phyloP scores from a whole-genome alignment of 1,140 invertebrate genomes.

The Diprion similis region DNA sequence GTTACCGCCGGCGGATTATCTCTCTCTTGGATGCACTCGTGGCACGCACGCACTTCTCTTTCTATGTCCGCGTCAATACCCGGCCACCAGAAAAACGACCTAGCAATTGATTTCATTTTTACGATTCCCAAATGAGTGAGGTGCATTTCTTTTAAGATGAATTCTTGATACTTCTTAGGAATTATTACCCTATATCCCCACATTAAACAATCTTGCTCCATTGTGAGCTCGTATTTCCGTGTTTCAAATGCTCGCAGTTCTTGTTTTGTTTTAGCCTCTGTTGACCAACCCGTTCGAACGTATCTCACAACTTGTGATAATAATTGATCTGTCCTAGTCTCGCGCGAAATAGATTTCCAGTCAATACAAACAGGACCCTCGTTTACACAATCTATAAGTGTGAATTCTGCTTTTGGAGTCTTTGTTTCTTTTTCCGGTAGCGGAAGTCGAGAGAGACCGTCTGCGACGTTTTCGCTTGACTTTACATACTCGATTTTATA shows the following conservation, averaged over 20 bases:
- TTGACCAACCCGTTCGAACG: background rate
- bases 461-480: background rate
- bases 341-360: conserved; percentile 16
- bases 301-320: background rate
- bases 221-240: background rate
- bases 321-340: background rate
- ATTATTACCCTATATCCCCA: too few relatives aligned
- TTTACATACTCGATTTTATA: conserved; percentile 11
- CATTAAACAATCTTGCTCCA: too few relatives aligned
- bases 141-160: too few relatives aligned
- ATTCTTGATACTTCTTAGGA: too few relatives aligned
- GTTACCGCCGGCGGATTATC: conserved; percentile 9
- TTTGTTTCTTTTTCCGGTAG: background rate
- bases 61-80: too few relatives aligned
- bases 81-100: too few relatives aligned
- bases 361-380: conserved; percentile 12
- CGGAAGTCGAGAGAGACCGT: conserved; percentile 4
- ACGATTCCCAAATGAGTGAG: too few relatives aligned
- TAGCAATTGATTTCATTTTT: too few relatives aligned
- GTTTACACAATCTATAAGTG: conserved; percentile 8
- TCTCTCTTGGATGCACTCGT: conserved; percentile 11
- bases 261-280: background rate
- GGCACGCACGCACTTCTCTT: background rate
- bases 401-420: background rate
- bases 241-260: background rate